These are phyloP conservation scores for Pedionomus torquatus DNA, from an alignment of 2,113 vertebrate genomes.

Conservation along the genomic window DNA sequence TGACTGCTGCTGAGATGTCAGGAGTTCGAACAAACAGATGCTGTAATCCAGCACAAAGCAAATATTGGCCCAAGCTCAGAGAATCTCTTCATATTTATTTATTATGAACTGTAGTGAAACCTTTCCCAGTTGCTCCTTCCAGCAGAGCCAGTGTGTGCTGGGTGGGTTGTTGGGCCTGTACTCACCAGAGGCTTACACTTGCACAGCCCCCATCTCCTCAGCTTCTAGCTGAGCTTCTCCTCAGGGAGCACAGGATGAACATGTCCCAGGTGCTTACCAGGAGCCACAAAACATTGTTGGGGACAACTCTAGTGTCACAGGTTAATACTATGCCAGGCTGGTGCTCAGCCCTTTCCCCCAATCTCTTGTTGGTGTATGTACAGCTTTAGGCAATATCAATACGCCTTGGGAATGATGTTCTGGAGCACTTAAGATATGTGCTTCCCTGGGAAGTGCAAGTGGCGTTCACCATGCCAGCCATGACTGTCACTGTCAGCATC, in stretches of 20 bases:
- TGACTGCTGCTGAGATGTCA: accelerated
- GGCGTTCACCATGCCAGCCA: background rate
- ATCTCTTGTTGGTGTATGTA: background rate
- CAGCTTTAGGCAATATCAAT: background rate
- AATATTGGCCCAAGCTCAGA: background rate
- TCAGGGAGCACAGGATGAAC: background rate
- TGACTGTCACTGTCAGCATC: background rate
- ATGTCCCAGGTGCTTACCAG: background rate
- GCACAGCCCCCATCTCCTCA: background rate
- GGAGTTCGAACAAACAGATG: background rate
- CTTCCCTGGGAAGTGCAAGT: background rate
- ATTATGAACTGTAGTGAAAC: background rate
- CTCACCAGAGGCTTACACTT: background rate
- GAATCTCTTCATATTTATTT: background rate
- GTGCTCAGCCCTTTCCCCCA: background rate
- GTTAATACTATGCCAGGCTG: background rate
- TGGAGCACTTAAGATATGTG: background rate
- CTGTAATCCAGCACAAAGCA: background rate
- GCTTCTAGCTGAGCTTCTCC: background rate
- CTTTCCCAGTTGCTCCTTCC: background rate
- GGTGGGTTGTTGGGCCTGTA: background rate
- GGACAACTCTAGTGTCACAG: background rate
- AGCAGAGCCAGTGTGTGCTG: background rate
- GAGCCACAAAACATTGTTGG: accelerated
- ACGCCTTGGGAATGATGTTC: background rate